phyloP scores from a whole-genome alignment of 2,888 invertebrate genomes.

The Melanostoma scalare region DNA sequence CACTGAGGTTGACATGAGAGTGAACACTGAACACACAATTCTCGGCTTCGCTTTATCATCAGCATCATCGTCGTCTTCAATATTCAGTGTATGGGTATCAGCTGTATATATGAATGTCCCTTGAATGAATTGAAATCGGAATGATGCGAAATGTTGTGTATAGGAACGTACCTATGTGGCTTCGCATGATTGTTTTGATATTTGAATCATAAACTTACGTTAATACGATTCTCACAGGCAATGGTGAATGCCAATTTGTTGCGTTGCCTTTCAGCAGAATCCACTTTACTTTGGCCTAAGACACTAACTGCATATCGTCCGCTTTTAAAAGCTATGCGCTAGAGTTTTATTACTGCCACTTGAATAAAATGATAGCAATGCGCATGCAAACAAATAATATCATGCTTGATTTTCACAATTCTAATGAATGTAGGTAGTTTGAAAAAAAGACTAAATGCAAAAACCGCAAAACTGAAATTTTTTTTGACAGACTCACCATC shows the following conservation, averaged over 20 bases:
- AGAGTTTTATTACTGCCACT: slow-evolving; percentile 41
- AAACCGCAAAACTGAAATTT: too few species aligned
- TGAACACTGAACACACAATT: slow-evolving; percentile 33
- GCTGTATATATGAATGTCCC: slow-evolving; percentile 36
- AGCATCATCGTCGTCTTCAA: slow-evolving; percentile 64
- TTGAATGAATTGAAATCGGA: slow-evolving; percentile 70
- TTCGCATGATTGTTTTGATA: slow-evolving; percentile 11
- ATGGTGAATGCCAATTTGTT: slow-evolving; percentile 71
- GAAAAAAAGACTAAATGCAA: too few species aligned
- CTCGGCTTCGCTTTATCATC: slow-evolving; percentile 64
- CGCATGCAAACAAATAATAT: background rate
- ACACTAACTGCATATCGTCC: slow-evolving; percentile 42
- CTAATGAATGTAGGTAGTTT: too few species aligned
- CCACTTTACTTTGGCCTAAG: slow-evolving; percentile 46
- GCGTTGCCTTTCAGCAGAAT: slow-evolving; percentile 60
- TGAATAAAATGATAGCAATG: background rate
- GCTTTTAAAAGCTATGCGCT: slow-evolving; percentile 25
- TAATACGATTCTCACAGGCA: slow-evolving; percentile 55
- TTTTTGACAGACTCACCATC: too few species aligned
- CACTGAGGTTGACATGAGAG: slow-evolving; percentile 42
- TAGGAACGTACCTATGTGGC: slow-evolving; percentile 12
- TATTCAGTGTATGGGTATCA: slow-evolving; percentile 13
- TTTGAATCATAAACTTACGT: slow-evolving; percentile 64
- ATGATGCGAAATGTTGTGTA: slow-evolving; percentile 57
- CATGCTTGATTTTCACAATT: too few species aligned